Base-by-base conservation (phyloP, 2,888 invertebrate genomes). In the Ochropleura leucogaster region DNA sequence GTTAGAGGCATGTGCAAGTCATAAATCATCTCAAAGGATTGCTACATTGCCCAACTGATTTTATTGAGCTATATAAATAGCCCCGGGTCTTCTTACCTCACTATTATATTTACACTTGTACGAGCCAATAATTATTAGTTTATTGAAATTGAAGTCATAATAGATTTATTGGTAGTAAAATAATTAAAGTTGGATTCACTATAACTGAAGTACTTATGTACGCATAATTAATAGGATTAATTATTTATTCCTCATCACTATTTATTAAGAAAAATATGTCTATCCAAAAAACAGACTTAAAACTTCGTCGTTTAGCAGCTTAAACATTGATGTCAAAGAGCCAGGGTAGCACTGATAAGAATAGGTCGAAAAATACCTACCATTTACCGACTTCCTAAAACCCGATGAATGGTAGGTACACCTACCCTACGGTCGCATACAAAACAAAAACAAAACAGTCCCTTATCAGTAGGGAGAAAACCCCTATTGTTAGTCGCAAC, bases 391-490 rank as follows among this genome's bases (percentile, higher is more conserved):
- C 51, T 85, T 84, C 74, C n/a, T 53, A 16, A 76, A 87, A 87
- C 12, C 68, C 18, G 57, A 64, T 68, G 65, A 83, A 82, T 75
- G 60, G 74, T 18, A 16, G 60, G 74, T 18, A 16, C 44, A 67
- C 70, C 64, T 74, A 68, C 62, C 77, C 63, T 20, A 68, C 71
- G 64, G 42, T 72, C n/a, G n/a, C 10, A 12, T 40, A 65, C 73
- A 75, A 79, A 82, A 79, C 64, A 73, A 70, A 74, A 85, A 84
- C 80, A 83, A 82, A 83, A 74, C 74, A 66, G n/a, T 65, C 74
- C 14, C 85, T 93, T 94, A 94, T 94, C 93, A 86, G 86, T 90
- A 85, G 85, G 88, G 86, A 88, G 89, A 85, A 73, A 77, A 72
- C 62, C 18, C 82, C 90, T 75, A 90, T 94, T 94, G 92, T 94